Evolutionary conservation across 2,113 vertebrate species (phyloP).

Genomic region (Macquaria australasica): DNA sequence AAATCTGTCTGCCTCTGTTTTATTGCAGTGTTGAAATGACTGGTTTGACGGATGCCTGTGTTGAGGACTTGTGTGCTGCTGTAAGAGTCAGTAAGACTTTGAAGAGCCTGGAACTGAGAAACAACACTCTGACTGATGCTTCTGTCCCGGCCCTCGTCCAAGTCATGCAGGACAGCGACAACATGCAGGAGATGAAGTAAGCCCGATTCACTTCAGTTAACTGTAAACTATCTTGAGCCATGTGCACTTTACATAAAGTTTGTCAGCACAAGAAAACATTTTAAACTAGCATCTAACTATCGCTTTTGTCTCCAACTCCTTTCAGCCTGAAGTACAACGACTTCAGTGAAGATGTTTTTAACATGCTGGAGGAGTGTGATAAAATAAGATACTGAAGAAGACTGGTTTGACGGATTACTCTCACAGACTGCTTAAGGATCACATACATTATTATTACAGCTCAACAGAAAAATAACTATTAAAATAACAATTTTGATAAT

Average conservation of each 20-base stretch:
- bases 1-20: background rate
- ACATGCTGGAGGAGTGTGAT: slow-evolving; percentile 64
- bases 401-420: background rate
- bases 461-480: background rate
- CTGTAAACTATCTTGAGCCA: background rate
- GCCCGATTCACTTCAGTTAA: background rate
- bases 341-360: slow-evolving; percentile 77
- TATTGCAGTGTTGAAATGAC: slow-evolving; percentile 74
- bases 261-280: background rate
- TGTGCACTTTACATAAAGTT: background rate
- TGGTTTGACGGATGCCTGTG: slow-evolving; percentile 71
- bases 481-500: background rate
- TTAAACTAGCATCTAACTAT: background rate
- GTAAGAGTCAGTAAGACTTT: slow-evolving; percentile 68
- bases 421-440: background rate
- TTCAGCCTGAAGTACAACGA: slow-evolving; percentile 81
- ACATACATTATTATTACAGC: background rate
- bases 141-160: slow-evolving; percentile 73
- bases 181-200: slow-evolving; percentile 77
- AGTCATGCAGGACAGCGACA: slow-evolving; percentile 65
- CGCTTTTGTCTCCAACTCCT: slow-evolving; percentile 24
- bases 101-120: slow-evolving; percentile 76
- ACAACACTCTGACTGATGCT: slow-evolving; percentile 76
- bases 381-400: slow-evolving; percentile 76
- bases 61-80: slow-evolving; percentile 75